phyloP scores from a whole-genome alignment of 1,140 invertebrate genomes.

The Drosophila paulistorum region DNA sequence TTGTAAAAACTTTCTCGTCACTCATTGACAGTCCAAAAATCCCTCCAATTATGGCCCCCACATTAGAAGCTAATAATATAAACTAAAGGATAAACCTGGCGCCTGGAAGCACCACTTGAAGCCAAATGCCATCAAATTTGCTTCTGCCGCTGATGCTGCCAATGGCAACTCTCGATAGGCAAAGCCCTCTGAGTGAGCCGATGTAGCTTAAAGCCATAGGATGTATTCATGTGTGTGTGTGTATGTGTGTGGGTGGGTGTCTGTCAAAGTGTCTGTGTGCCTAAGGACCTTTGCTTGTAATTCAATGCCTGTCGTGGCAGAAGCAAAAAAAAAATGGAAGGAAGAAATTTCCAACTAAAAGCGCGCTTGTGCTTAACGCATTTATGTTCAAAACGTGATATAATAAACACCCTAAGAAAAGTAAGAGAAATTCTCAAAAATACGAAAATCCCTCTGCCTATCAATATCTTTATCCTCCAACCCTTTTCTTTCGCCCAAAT shows the following conservation, averaged over 20 bases:
- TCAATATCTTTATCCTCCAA: constrained; percentile 66
- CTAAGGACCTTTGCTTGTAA: constrained; percentile 60
- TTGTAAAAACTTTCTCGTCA: constrained; percentile 11
- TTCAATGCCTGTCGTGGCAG: constrained; percentile 52
- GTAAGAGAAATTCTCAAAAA: constrained; percentile 41
- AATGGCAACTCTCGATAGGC: constrained; percentile 44
- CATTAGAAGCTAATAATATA: constrained; percentile 77
- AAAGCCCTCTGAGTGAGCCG: constrained; percentile 30
- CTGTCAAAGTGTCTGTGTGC: constrained; percentile 26
- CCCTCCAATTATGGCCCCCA: constrained; percentile 68
- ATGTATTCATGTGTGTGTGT: constrained; percentile 29
- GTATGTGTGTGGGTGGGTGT: constrained; percentile 36
- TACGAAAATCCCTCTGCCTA: constrained; percentile 67
- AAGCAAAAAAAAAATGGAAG: constrained; percentile 36
- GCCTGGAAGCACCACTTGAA: constrained; percentile 42
- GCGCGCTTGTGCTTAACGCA: constrained; percentile 77
- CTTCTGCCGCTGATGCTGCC: constrained; percentile 28
- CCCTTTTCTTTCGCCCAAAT: constrained; percentile 56
- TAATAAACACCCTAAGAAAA: constrained; percentile 62
- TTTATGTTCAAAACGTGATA: constrained; percentile 80
- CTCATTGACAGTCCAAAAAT: constrained; percentile 35
- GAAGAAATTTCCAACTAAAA: constrained; percentile 62
- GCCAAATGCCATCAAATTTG: constrained; percentile 71
- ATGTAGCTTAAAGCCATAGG: constrained; percentile 58
- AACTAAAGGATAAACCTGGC: constrained; percentile 72